phyloP scores from a whole-genome alignment of 2,888 invertebrate genomes.

The Leucophenga montana region DNA sequence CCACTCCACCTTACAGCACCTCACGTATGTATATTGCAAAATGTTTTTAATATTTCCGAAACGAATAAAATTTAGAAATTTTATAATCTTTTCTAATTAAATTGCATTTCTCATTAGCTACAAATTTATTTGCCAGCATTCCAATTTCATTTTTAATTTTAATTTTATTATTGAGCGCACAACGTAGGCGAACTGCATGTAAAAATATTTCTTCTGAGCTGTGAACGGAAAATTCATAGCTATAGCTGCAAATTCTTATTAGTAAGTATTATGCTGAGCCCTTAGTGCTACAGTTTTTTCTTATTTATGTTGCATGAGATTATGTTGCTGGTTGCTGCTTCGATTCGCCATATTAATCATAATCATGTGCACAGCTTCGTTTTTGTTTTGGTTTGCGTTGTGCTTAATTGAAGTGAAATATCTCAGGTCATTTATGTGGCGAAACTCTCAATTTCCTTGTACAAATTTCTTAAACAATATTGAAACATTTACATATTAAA shows the following conservation, averaged over 20 bases:
- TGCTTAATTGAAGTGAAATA: too few species aligned
- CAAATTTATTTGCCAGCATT: background rate
- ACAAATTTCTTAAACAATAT: background rate
- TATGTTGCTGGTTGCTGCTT: conserved; percentile 43
- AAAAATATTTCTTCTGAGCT: background rate
- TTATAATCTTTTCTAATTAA: background rate
- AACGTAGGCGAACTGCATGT: too few species aligned
- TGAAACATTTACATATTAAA: too few species aligned
- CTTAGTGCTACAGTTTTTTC: too few species aligned
- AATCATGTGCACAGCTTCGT: background rate
- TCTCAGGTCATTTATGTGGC: too few species aligned
- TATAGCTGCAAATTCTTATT: background rate
- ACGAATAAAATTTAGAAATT: background rate
- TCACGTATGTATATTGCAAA: background rate
- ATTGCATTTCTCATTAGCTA: background rate
- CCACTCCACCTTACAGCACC: too few species aligned
- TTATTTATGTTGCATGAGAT: conserved; percentile 55
- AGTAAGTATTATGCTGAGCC: conserved; percentile 28
- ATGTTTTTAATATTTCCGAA: background rate
- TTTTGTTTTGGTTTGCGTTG: background rate
- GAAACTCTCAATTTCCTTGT: too few species aligned
- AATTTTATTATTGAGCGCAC: background rate
- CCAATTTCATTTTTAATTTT: background rate
- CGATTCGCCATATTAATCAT: conserved; percentile 22
- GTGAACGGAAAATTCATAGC: background rate